Percentiles rank a stretch among this genome's conserved stretches.
Conservation (phyloP, 2,888 invertebrate species). For the Amphipoea oculea region DNA sequence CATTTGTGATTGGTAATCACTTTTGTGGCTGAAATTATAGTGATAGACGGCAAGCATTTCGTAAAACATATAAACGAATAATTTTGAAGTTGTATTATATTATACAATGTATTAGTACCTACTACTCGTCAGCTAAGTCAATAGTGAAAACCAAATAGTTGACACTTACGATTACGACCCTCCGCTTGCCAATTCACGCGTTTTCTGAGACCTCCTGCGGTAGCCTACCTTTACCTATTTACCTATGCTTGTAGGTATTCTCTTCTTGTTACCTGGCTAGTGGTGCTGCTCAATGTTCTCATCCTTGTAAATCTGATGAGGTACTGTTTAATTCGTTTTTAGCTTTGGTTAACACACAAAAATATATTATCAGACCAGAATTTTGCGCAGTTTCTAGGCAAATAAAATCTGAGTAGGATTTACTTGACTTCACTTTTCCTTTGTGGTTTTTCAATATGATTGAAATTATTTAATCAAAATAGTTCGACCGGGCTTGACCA, state of each 20-base stretch:
- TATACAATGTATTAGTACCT: too few relatives aligned
- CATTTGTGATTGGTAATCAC: neutral
- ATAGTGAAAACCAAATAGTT: neutral
- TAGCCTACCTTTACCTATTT: neutral
- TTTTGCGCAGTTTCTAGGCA: neutral
- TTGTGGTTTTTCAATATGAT: neutral
- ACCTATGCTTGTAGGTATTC: neutral
- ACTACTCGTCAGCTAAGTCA: neutral
- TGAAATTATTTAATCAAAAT: neutral
- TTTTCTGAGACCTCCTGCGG: neutral
- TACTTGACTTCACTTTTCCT: neutral
- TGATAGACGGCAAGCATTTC: neutral
- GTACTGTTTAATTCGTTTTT: neutral
- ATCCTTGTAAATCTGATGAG: neutral
- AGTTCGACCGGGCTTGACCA: neutral
- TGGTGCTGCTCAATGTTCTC: neutral
- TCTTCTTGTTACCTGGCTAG: neutral
- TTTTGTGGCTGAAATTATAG: slow-evolving; percentile 2
- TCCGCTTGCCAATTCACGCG: neutral
- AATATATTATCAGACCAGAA: neutral
- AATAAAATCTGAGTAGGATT: neutral
- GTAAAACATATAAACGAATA: neutral
- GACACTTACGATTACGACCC: neutral
- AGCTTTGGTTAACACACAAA: neutral
- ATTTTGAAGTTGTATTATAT: neutral